Percentiles rank a stretch among this genome's conserved stretches.
phyloP scores from a whole-genome alignment of 2,888 invertebrate species.

The Imbricaverruca yamaguchii region DNA sequence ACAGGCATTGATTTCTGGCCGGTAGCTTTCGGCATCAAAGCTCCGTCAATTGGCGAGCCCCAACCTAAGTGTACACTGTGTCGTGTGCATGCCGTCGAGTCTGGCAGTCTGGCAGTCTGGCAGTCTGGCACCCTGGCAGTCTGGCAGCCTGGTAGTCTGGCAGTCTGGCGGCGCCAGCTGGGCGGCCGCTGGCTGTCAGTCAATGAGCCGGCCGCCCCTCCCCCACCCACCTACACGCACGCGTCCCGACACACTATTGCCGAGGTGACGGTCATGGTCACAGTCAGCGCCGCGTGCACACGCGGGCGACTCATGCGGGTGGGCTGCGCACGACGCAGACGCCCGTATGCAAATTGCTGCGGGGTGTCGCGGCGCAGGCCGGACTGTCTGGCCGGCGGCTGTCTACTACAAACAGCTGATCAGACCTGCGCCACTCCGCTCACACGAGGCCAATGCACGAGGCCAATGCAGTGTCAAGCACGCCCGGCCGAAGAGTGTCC shows the following conservation, averaged over 20 bases:
- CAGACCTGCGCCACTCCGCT: too few relatives aligned
- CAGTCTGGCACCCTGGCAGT: background rate
- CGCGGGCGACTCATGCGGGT: background rate
- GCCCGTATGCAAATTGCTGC: too few relatives aligned
- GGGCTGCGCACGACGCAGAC: too few relatives aligned
- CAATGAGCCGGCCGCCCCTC: background rate
- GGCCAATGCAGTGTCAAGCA: too few relatives aligned
- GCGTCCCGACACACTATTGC: background rate
- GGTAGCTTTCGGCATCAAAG: background rate
- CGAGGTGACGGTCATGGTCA: background rate
- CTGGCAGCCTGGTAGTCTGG: background rate
- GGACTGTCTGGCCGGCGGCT: too few relatives aligned
- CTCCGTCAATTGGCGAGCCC: background rate
- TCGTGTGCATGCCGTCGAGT: too few relatives aligned
- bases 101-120: background rate
- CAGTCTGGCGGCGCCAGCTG: background rate
- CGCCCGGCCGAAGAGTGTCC: too few relatives aligned
- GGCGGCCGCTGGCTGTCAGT: background rate
- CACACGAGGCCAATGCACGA: too few relatives aligned
- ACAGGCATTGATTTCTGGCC: background rate
- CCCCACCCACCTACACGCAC: too few relatives aligned
- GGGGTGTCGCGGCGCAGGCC: too few relatives aligned
- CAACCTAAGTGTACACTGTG: too few relatives aligned
- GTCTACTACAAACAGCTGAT: too few relatives aligned
- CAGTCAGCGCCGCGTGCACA: background rate